Percentiles rank a stretch among this genome's conserved stretches.
Evolutionary conservation across 2,797 vertebrate species (phyloP).

Genomic region (Macropodus opercularis): DNA sequence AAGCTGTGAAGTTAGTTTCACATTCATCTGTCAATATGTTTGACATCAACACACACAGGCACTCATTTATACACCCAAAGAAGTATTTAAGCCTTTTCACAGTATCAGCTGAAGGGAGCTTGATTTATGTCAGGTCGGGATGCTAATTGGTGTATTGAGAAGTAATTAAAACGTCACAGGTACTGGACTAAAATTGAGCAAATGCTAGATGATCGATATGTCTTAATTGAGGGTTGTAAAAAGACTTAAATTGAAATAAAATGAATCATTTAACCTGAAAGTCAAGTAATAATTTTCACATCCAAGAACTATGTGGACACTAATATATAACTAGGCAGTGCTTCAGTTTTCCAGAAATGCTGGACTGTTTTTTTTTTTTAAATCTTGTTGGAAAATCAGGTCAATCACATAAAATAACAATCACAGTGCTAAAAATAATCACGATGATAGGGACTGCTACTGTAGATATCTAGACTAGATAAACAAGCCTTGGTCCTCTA

Average conservation of each 20-base stretch:
- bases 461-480: too few relatives aligned
- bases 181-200: too few relatives aligned
- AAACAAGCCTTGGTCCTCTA: too few relatives aligned
- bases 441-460: too few relatives aligned
- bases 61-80: not conserved
- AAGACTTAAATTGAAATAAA: not conserved
- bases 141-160: too few relatives aligned
- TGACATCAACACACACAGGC: conserved; percentile 6
- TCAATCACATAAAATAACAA: too few relatives aligned
- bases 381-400: too few relatives aligned
- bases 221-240: too few relatives aligned
- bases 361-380: conserved; percentile 10
- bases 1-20: conserved; percentile 38
- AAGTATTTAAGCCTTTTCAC: not conserved
- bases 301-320: not conserved
- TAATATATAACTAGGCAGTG: not conserved
- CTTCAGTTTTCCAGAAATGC: conserved; percentile 33
- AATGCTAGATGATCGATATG: too few relatives aligned
- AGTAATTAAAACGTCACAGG: too few relatives aligned
- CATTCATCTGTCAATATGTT: conserved; percentile 11
- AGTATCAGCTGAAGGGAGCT: not conserved
- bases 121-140: not conserved
- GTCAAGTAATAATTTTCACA: not conserved
- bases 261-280: not conserved
- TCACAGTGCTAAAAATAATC: conserved; percentile 8